Conservation (phyloP, 1,140 invertebrate genomes). For the Drusus annulatus region DNA sequence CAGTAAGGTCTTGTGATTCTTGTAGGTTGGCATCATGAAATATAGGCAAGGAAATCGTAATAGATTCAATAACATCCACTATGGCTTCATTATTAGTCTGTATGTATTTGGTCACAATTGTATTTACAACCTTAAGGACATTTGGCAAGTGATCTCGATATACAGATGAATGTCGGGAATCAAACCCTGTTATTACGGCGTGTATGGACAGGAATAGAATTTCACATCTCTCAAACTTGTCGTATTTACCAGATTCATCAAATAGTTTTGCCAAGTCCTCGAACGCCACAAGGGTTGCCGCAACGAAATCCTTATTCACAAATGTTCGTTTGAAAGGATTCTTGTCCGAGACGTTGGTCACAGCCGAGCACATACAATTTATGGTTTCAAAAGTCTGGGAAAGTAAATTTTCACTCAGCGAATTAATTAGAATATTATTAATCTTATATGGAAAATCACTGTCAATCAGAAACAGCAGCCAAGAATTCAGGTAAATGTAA, state of each 20-base stretch:
- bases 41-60: constrained; percentile 60
- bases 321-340: constrained; percentile 65
- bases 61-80: constrained; percentile 65
- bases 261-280: constrained; percentile 58
- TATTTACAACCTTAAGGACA: constrained; percentile 61
- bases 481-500: constrained; percentile 65
- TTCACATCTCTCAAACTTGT: constrained; percentile 64
- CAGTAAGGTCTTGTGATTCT: constrained; percentile 41
- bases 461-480: constrained; percentile 70
- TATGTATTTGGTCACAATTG: constrained; percentile 65
- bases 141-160: constrained; percentile 61
- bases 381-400: constrained; percentile 72
- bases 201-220: constrained; percentile 65
- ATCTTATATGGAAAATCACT: constrained; percentile 72
- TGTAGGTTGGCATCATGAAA: constrained; percentile 13
- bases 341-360: constrained; percentile 62
- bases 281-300: constrained; percentile 62
- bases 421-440: constrained; percentile 78
- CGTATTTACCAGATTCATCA: constrained; percentile 54
- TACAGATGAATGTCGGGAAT: constrained; percentile 63
- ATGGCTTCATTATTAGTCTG: constrained; percentile 64
- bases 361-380: constrained; percentile 70
- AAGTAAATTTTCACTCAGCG: constrained; percentile 76
- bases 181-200: constrained; percentile 63
- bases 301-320: constrained; percentile 62